phyloP scores from a whole-genome alignment of 2,113 vertebrate species.

The Carassius gibelio region DNA sequence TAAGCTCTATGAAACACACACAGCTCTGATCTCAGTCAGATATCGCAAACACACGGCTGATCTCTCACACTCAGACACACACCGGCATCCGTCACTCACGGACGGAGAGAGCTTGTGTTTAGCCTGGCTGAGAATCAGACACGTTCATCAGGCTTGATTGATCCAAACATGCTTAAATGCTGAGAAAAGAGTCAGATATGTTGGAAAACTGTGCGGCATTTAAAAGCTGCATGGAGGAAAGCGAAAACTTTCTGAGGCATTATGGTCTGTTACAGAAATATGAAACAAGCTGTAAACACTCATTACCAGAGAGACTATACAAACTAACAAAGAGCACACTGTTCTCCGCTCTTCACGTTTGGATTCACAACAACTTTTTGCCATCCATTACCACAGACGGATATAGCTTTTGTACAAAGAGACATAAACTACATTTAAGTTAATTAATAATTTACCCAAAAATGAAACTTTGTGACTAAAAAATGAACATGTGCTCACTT shows the following conservation, averaged over 20 bases:
- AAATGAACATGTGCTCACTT: not conserved
- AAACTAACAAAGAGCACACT: constrained; percentile 37
- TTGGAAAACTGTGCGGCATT: not conserved
- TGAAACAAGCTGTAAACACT: constrained; percentile 40
- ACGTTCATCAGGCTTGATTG: not conserved
- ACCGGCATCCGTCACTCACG: constrained; percentile 20
- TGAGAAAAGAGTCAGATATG: not conserved
- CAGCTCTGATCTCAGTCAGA: too few relatives aligned
- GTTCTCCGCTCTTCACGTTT: not conserved
- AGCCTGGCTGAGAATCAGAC: constrained; percentile 4
- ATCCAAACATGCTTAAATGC: not conserved
- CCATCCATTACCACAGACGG: not conserved
- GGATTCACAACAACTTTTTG: not conserved
- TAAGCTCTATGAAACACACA: too few relatives aligned
- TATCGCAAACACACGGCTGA: too few relatives aligned
- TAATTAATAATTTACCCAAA: too few relatives aligned
- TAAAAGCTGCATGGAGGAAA: not conserved
- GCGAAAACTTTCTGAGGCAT: not conserved
- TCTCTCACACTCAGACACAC: constrained; percentile 2
- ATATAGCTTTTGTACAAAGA: not conserved
- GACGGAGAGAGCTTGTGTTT: constrained; percentile 27
- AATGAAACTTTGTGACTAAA: not conserved
- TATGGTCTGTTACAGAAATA: constrained; percentile 17
- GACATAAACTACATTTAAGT: not conserved
- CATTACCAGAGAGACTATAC: constrained; percentile 7